These are phyloP conservation scores for Aphelocoma coerulescens DNA, from an alignment of 2,113 vertebrate genomes.

Conservation along the genomic window DNA sequence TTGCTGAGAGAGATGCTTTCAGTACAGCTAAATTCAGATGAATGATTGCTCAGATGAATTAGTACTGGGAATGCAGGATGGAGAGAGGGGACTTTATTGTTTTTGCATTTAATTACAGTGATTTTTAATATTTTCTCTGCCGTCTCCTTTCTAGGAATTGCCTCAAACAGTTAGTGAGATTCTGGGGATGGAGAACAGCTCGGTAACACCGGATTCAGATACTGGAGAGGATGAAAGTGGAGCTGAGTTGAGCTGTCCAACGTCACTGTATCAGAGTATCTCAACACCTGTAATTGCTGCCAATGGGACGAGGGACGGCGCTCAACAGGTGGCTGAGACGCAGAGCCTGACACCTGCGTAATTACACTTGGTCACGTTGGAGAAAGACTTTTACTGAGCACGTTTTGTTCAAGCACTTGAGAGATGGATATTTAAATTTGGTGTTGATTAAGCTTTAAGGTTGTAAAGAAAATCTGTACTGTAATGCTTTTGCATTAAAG, in stretches of 20 bases:
- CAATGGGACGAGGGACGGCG: constrained; percentile 72
- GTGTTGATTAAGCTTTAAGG: constrained; percentile 78
- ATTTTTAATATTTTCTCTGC: not conserved
- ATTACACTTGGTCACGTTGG: constrained; percentile 18
- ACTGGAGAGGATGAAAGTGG: constrained; percentile 69
- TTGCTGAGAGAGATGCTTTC: not conserved
- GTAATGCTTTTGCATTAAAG: constrained; percentile 80
- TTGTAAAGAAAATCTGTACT: constrained; percentile 78
- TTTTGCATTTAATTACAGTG: not conserved
- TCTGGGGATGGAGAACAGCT: constrained; percentile 76
- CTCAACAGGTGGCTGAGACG: constrained; percentile 40
- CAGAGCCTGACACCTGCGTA: constrained; percentile 75
- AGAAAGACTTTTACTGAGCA: constrained; percentile 63
- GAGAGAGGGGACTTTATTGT: not conserved
- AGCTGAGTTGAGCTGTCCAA: constrained; percentile 1
- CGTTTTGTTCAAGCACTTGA: constrained; percentile 67
- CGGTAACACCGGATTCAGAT: constrained; percentile 63
- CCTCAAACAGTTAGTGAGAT: constrained; percentile 84
- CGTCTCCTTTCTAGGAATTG: constrained; percentile 73
- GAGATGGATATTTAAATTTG: constrained; percentile 75
- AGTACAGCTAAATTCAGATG: not conserved
- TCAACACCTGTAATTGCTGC: constrained; percentile 49
- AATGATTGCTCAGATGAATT: not conserved
- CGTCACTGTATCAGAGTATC: constrained; percentile 33
- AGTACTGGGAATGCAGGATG: not conserved